Conservation (phyloP, 2,113 vertebrate species). For the Asarcornis scutulata region DNA sequence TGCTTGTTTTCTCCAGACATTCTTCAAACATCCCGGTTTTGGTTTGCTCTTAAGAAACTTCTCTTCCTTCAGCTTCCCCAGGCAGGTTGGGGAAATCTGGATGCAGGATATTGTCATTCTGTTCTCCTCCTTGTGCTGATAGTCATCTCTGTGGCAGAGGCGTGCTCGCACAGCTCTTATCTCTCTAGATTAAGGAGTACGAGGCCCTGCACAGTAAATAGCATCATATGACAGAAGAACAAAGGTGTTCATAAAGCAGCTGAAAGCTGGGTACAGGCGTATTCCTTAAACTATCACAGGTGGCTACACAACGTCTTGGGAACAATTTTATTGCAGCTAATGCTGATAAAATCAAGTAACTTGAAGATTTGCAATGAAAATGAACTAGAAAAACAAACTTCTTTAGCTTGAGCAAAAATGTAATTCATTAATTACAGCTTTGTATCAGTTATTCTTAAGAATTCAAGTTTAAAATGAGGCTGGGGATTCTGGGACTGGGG, state of each 20-base stretch:
- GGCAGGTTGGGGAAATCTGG: background rate
- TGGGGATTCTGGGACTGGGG: fast-evolving
- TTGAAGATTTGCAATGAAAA: background rate
- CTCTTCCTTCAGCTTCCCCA: background rate
- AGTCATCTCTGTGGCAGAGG: background rate
- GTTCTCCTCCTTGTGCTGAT: background rate
- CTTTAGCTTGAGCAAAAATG: background rate
- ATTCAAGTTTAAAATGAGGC: fast-evolving
- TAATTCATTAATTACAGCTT: fast-evolving
- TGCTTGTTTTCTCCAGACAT: background rate
- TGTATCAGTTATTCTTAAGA: background rate
- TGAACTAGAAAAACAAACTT: background rate
- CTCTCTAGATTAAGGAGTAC: background rate
- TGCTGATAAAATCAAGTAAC: background rate
- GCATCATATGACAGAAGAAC: fast-evolving
- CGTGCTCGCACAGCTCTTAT: background rate
- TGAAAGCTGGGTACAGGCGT: fast-evolving
- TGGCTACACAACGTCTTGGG: background rate
- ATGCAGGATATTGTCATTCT: background rate
- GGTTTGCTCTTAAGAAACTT: background rate
- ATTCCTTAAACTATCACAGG: background rate
- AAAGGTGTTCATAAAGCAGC: background rate
- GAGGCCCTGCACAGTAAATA: background rate
- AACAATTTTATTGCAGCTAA: background rate
- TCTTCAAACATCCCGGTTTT: background rate